Conservation (phyloP, 2,113 vertebrate genomes). For the Notarius quadriscutis region DNA sequence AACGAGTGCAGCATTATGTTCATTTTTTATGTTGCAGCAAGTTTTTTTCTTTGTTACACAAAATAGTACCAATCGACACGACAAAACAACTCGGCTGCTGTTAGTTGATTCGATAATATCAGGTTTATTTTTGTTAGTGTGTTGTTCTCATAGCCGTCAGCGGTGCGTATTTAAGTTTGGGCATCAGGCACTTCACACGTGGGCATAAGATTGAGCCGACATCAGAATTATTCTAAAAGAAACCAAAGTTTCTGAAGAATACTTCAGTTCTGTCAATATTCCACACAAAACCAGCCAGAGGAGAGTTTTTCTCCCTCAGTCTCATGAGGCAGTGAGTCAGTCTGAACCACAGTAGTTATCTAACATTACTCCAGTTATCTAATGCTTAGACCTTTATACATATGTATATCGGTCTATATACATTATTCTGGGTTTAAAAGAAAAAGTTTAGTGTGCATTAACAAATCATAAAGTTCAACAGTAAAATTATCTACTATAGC, state of each 20-base stretch:
- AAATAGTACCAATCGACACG: background rate
- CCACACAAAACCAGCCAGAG: background rate
- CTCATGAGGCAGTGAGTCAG: background rate
- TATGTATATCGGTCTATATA: background rate
- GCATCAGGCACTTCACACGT: background rate
- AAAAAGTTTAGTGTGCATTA: background rate
- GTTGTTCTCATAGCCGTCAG: too few species aligned
- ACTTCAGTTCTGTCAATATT: background rate
- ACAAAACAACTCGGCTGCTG: background rate
- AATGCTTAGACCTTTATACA: background rate
- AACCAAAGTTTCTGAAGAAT: background rate
- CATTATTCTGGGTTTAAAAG: background rate
- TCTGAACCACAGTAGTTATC: constrained; percentile 9
- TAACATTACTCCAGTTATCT: background rate
- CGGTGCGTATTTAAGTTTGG: too few species aligned
- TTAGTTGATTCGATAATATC: background rate
- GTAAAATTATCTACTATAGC: background rate
- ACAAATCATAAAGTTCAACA: background rate
- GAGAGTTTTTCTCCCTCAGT: background rate
- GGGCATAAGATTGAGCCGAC: background rate
- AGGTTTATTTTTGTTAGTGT: too few species aligned
- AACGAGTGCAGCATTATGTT: background rate
- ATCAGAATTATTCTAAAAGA: background rate
- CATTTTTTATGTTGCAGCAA: background rate
- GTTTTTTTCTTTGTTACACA: background rate